Evolutionary conservation across 1,140 invertebrate genomes (phyloP).

Genomic region (Telenomus remus): DNA sequence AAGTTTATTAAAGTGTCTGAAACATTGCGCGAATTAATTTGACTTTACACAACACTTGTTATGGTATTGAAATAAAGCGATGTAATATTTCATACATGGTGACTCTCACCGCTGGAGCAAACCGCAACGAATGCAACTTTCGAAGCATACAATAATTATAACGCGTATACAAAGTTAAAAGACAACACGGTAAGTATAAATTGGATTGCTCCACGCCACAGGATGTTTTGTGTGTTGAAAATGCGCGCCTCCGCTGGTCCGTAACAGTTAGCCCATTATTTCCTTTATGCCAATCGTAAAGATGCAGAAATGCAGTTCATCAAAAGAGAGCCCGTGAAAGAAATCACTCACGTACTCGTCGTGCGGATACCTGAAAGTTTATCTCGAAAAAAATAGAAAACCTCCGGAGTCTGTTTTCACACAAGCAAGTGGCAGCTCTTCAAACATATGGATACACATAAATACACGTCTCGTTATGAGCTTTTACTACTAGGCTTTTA

Average conservation of each 20-base stretch:
- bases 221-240: neutral
- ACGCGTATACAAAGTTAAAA: slow-evolving; percentile 9
- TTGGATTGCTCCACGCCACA: slow-evolving; percentile 7
- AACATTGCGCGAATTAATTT: too few relatives aligned
- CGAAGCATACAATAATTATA: slow-evolving; percentile 13
- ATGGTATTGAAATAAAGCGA: neutral
- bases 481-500: slow-evolving; percentile 14
- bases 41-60: neutral
- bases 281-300: too few relatives aligned
- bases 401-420: too few relatives aligned
- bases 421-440: slow-evolving; percentile 24
- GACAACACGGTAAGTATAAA: slow-evolving; percentile 17
- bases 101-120: neutral
- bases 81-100: neutral
- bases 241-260: too few relatives aligned
- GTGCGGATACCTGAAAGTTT: slow-evolving; percentile 21
- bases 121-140: slow-evolving; percentile 1
- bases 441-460: slow-evolving; percentile 27
- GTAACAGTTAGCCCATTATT: too few relatives aligned
- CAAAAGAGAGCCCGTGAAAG: too few relatives aligned
- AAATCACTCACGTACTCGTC: slow-evolving; percentile 1
- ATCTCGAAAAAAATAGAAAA: slow-evolving; percentile 22
- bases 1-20: too few relatives aligned
- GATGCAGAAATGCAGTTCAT: too few relatives aligned
- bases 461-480: slow-evolving; percentile 21